Conservation (phyloP, 1,140 invertebrate species). For the Drepana arcuata region DNA sequence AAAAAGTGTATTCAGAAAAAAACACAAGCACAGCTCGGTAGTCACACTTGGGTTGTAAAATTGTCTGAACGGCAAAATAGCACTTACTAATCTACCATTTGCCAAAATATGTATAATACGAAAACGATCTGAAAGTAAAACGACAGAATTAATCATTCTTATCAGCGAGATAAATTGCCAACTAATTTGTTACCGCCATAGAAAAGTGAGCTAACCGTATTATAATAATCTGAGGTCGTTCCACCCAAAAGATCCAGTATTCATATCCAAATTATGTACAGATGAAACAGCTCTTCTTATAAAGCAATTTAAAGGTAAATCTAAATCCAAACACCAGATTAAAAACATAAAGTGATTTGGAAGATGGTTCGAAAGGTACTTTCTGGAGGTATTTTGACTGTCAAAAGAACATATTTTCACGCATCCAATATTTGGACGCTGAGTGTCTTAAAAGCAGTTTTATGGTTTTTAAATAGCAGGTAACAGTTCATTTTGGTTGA, state of each 20-base stretch:
- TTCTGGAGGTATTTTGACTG: slow-evolving; percentile 29
- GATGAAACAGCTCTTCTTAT: slow-evolving; percentile 25
- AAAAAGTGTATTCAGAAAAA: too few relatives aligned
- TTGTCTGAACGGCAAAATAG: too few relatives aligned
- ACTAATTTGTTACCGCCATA: slow-evolving; percentile 3
- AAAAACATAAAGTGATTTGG: too few relatives aligned
- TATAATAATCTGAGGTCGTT: slow-evolving; percentile 18
- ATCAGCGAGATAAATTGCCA: slow-evolving; percentile 1
- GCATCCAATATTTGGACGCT: slow-evolving; percentile 32
- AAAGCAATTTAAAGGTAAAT: slow-evolving; percentile 30
- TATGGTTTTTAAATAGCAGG: slow-evolving; percentile 56
- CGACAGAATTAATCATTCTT: slow-evolving; percentile 4
- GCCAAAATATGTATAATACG: too few relatives aligned
- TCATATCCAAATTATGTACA: slow-evolving; percentile 22
- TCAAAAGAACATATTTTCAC: slow-evolving; percentile 54
- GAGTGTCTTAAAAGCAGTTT: slow-evolving; percentile 42
- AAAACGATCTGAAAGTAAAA: too few relatives aligned
- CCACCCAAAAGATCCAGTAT: slow-evolving; percentile 3
- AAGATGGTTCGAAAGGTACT: too few relatives aligned
- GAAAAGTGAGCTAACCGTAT: slow-evolving; percentile 16
- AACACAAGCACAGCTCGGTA: too few relatives aligned
- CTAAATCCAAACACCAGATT: slow-evolving; percentile 21
- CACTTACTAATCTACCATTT: too few relatives aligned
- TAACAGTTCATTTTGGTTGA: slow-evolving; percentile 35
- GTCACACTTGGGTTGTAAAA: too few relatives aligned